Evolutionary conservation across 2,113 vertebrate species (phyloP).

Genomic region (Sturnus vulgaris): DNA sequence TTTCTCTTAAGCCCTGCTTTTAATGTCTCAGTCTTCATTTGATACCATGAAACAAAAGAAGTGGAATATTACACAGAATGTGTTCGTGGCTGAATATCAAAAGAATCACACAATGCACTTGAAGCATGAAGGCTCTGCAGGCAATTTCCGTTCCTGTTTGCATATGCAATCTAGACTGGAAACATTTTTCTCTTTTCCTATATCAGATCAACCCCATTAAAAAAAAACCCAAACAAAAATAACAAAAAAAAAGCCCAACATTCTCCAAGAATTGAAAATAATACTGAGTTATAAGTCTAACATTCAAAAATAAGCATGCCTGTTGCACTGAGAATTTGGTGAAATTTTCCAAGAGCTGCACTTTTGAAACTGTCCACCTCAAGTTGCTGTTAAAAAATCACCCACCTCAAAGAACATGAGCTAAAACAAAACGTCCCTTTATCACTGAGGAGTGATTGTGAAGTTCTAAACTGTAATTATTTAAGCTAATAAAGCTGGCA

Average conservation of each 20-base stretch:
- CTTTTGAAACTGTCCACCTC: neutral
- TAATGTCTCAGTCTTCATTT: neutral
- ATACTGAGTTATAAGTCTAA: neutral
- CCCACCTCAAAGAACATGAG: neutral
- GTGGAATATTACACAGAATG: neutral
- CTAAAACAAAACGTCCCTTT: neutral
- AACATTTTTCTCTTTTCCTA: neutral
- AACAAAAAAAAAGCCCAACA: neutral
- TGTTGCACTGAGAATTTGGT: neutral
- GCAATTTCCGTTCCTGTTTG: neutral
- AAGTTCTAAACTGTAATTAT: neutral
- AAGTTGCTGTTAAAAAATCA: neutral
- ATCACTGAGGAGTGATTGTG: neutral
- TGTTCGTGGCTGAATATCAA: neutral
- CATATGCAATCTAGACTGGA: neutral
- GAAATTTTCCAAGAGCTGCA: neutral
- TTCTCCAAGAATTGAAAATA: neutral
- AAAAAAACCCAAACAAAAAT: neutral
- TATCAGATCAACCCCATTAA: neutral
- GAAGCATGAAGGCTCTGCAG: constrained; percentile 1
- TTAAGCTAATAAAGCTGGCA: neutral
- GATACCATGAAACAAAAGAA: neutral
- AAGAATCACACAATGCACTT: neutral
- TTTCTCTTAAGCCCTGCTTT: neutral
- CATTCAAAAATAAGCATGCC: neutral